Evolutionary conservation across 2,113 vertebrate genomes (phyloP).

Genomic region (Sardina pilchardus): DNA sequence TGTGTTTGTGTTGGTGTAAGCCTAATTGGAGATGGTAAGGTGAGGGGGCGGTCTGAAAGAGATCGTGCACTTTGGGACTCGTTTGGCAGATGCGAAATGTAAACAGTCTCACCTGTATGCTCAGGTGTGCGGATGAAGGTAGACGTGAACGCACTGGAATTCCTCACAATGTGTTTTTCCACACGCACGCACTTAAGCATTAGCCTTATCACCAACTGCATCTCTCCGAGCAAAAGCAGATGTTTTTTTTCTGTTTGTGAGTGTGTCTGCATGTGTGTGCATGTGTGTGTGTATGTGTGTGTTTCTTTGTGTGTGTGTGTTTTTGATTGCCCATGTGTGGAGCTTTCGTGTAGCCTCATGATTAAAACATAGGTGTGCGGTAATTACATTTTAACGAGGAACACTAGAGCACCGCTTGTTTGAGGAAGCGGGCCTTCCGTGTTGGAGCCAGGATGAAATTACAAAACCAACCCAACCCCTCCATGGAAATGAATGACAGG

Average conservation of each 20-base stretch:
- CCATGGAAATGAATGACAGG: neutral
- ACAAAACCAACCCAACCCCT: neutral
- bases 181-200: neutral
- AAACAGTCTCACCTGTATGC: neutral
- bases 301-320: slow-evolving; percentile 23
- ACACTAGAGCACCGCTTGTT: neutral
- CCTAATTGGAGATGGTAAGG: neutral
- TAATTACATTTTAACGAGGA: slow-evolving; percentile 16
- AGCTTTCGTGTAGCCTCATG: neutral
- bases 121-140: neutral
- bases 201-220: slow-evolving; percentile 40
- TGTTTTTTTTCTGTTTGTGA: too few relatives aligned
- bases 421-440: neutral
- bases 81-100: neutral
- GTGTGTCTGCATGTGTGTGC: slow-evolving; percentile 42
- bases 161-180: neutral
- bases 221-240: slow-evolving; percentile 44
- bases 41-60: neutral
- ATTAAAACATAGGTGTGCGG: slow-evolving; percentile 1
- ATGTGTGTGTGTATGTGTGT: slow-evolving; percentile 21
- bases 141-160: neutral
- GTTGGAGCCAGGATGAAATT: slow-evolving; percentile 1
- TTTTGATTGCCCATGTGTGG: neutral
- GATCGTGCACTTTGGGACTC: neutral
- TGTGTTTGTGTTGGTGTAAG: neutral